Conservation (phyloP, 2,888 invertebrate genomes). For the Tenthredo amoena region DNA sequence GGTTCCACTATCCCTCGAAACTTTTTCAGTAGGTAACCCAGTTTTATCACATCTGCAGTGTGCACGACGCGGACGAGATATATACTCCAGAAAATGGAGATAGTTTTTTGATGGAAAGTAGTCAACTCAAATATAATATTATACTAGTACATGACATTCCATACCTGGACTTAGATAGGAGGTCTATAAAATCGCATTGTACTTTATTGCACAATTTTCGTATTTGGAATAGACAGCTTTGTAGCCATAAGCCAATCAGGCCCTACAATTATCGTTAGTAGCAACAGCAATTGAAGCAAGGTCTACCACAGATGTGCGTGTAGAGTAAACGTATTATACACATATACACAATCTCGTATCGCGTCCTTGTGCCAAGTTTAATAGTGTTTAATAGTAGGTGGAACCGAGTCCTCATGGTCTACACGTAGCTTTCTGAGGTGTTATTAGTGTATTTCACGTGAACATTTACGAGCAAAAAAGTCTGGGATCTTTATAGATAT, state of each 20-base stretch:
- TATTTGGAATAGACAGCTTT: conserved; percentile 19
- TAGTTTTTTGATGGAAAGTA: neutral
- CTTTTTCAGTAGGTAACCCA: neutral
- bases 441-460: conserved; percentile 69
- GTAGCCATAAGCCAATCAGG: conserved; percentile 39
- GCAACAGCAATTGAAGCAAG: conserved; percentile 37
- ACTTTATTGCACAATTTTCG: conserved; percentile 9
- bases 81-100: neutral
- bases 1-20: neutral
- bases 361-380: conserved; percentile 17
- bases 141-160: neutral
- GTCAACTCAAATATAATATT: too few relatives aligned
- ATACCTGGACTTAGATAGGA: neutral
- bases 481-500: conserved; percentile 64
- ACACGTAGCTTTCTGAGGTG: conserved; percentile 56
- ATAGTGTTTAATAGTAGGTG: conserved; percentile 34
- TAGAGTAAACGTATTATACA: neutral
- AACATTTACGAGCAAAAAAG: conserved; percentile 73
- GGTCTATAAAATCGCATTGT: neutral
- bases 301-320: neutral
- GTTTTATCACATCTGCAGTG: neutral
- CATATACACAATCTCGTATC: neutral
- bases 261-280: conserved; percentile 46
- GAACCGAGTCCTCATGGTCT: neutral
- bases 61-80: neutral